These are phyloP conservation scores for Ganaspis sp. DNA, from an alignment of 1,140 invertebrate species.

Conservation along the genomic window DNA sequence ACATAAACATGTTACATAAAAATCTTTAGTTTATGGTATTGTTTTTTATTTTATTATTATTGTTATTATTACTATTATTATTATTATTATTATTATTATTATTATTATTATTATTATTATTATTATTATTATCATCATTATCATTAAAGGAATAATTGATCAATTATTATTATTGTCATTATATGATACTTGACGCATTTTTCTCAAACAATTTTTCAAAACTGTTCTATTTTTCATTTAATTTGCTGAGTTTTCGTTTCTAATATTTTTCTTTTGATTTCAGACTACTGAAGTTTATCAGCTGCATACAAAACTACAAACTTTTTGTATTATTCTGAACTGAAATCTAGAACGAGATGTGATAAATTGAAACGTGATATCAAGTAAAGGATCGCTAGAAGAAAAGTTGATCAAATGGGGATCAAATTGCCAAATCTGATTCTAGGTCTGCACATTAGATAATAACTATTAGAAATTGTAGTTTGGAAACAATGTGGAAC, in stretches of 20 bases:
- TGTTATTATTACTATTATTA: no score
- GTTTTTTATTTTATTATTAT: no score
- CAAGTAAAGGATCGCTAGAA: not conserved
- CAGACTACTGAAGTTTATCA: not conserved
- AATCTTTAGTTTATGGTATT: no score
- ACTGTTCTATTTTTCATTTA: no score
- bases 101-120: no score
- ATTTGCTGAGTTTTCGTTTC: no score
- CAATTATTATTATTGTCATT: no score
- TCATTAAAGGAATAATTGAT: no score
- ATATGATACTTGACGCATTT: no score
- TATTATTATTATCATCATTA: no score
- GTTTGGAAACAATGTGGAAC: not conserved
- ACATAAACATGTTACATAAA: not conserved
- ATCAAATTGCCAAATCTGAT: constrained; percentile 11
- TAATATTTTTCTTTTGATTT: not conserved
- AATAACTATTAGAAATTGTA: not conserved
- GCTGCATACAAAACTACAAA: not conserved
- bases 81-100: no score
- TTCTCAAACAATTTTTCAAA: no score
- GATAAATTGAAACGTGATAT: constrained; percentile 14
- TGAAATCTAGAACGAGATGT: constrained; percentile 10
- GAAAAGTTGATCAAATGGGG: not conserved
- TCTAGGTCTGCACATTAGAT: not conserved
- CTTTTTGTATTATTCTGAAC: not conserved